Evolutionary conservation across 2,113 vertebrate species (phyloP).

Genomic region (Poeciliopsis prolifica): DNA sequence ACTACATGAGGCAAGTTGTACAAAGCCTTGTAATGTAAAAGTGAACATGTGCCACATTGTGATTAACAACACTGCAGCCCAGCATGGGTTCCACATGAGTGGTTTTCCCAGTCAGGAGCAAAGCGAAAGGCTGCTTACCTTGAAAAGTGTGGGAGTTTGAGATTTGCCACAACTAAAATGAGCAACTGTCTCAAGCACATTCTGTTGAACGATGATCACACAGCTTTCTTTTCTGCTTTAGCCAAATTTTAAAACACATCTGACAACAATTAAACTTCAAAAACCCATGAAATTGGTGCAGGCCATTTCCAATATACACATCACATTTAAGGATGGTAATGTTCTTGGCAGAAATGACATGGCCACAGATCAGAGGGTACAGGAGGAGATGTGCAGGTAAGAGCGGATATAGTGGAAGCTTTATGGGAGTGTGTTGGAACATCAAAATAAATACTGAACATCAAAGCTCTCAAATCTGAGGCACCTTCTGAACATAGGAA

Average conservation of each 20-base stretch:
- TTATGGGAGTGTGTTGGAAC: not conserved
- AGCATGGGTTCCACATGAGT: slow-evolving; percentile 16
- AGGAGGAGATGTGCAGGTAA: not conserved
- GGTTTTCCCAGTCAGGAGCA: slow-evolving; percentile 13
- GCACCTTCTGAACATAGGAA: not conserved
- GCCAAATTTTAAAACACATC: not conserved
- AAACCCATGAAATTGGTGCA: not conserved
- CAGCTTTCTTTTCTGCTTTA: not conserved
- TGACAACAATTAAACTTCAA: not conserved
- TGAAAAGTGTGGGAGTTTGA: slow-evolving; percentile 14
- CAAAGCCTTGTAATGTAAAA: not conserved
- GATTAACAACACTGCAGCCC: slow-evolving; percentile 9
- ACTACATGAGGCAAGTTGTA: not conserved
- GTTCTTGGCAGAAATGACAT: not conserved
- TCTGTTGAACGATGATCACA: not conserved
- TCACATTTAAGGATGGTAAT: not conserved
- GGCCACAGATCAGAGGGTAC: not conserved
- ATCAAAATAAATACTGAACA: not conserved
- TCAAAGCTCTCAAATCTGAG: slow-evolving; percentile 3
- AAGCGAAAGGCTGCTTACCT: slow-evolving; percentile 6
- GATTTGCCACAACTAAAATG: slow-evolving; percentile 13
- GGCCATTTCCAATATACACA: slow-evolving; percentile 8
- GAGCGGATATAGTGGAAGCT: not conserved
- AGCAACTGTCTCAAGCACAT: slow-evolving; percentile 7
- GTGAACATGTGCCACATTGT: not conserved